Percentiles rank a stretch among this genome's conserved stretches.
phyloP scores from a whole-genome alignment of 2,888 invertebrate species.

The Metellina segmentata region DNA sequence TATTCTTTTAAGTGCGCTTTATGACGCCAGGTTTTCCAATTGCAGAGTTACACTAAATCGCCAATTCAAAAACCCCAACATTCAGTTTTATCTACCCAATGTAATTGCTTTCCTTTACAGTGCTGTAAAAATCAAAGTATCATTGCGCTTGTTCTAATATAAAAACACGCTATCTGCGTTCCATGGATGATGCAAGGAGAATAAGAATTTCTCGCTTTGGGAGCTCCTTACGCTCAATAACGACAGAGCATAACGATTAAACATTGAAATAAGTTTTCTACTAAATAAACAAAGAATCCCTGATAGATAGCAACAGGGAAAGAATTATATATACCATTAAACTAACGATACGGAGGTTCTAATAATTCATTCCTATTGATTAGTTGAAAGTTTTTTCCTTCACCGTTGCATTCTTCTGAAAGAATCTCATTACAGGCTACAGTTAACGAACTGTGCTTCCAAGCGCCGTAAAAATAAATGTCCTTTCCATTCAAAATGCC shows the following conservation, averaged over 20 bases:
- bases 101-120: slow-evolving; percentile 9
- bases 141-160: not conserved
- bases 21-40: not conserved
- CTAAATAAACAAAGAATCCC: slow-evolving; percentile 6
- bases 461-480: slow-evolving; percentile 21
- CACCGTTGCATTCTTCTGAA: not conserved
- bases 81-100: not conserved
- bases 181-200: too few relatives aligned
- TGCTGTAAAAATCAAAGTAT: slow-evolving; percentile 11
- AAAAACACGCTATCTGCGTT: not conserved
- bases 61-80: not conserved
- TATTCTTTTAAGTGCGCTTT: slow-evolving; percentile 5
- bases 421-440: slow-evolving; percentile 26
- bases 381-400: slow-evolving; percentile 2
- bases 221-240: slow-evolving; percentile 8
- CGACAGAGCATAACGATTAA: not conserved
- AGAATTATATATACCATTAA: slow-evolving; percentile 34
- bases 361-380: slow-evolving; percentile 54
- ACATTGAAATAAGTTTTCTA: slow-evolving; percentile 10
- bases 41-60: slow-evolving; percentile 3
- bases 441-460: slow-evolving; percentile 22
- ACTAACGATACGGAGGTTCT: slow-evolving; percentile 9
- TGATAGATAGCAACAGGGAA: not conserved
- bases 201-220: not conserved
- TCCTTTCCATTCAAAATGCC: not conserved